Evolutionary conservation across 2,888 invertebrate species (phyloP), one percentile per base, ranked within the genome.

Genomic region (Hoplodrina blanda): DNA sequence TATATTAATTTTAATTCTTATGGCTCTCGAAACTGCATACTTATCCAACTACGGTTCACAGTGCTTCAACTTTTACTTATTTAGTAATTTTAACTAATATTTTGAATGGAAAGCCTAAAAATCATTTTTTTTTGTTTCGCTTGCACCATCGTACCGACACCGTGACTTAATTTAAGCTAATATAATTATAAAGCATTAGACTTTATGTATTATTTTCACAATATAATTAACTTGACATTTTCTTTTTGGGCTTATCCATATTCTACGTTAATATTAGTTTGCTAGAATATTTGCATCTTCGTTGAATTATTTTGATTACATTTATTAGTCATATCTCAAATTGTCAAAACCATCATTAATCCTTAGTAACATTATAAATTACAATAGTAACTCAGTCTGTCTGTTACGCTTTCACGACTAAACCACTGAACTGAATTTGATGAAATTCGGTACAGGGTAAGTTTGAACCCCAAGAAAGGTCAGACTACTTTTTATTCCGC

Each of bases 201-300:
- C 20, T 15, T 52, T 2, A 17, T 59, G 4, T 59, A 15, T 4
- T 19, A 17, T 63, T 19, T 20, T 4, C 49, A 4, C 8, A 55
- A 50, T 19, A 30, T 55, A 41, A 55, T 50, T 11, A 50, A 41
- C 11, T n/a, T 62, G 11, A 11, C 4, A 49, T 69, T 53, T 67
- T 30, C 10, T n/a, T 19, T 41, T n/a, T 64, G 4, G 8, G 5
- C 7, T 25, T 25, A 46, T 33, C 15, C 46, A 46, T 46, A 46
- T 46, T 17, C 17, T 17, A 46, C 1, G n/a, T 30, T 46, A 25
- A 25, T 25, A n/a, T n/a, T n/a, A 15, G 0, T 30, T 19, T 50
- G 25, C 5, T n/a, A 25, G 17, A 25, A 25, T 41, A 52, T 52
- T 7, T n/a, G 2, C 2, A 11, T 50, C 11, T 19, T 55, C 11